Evolutionary conservation across 1,140 invertebrate genomes (phyloP).

Genomic region (Diorhabda sublineata): DNA sequence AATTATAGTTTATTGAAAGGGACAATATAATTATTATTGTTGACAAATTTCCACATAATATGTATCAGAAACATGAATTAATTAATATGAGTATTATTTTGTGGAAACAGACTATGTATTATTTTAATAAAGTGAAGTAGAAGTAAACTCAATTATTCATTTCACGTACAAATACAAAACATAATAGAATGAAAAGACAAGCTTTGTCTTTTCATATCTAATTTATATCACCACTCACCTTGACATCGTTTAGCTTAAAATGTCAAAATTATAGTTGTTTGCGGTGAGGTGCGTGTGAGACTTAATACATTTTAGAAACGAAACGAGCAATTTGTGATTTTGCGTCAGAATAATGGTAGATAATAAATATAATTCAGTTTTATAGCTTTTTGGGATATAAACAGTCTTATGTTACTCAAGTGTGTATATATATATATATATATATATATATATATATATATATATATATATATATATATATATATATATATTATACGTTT

Average conservation of each 20-base stretch:
- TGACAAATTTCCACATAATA: too few species aligned
- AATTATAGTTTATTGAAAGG: too few species aligned
- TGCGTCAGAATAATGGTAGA: neutral
- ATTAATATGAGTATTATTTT: too few species aligned
- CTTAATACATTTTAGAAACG: neutral
- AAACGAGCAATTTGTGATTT: constrained; percentile 2
- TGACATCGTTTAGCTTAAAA: neutral
- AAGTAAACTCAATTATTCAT: neutral
- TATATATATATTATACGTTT: too few species aligned
- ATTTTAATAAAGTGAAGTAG: too few species aligned
- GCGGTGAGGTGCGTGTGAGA: constrained; percentile 1
- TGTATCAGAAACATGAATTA: too few species aligned
- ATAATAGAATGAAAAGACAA: neutral
- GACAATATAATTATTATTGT: too few species aligned
- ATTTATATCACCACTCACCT: neutral
- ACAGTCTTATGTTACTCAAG: too few species aligned
- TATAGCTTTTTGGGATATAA: neutral
- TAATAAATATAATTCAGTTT: neutral
- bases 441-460: too few species aligned
- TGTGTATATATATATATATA: too few species aligned
- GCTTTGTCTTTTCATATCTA: neutral
- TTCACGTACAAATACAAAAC: neutral
- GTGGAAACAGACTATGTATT: too few species aligned
- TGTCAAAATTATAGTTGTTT: neutral
- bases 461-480: too few species aligned